Conservation (phyloP, 2,113 vertebrate species). For the Platanista minor region DNA sequence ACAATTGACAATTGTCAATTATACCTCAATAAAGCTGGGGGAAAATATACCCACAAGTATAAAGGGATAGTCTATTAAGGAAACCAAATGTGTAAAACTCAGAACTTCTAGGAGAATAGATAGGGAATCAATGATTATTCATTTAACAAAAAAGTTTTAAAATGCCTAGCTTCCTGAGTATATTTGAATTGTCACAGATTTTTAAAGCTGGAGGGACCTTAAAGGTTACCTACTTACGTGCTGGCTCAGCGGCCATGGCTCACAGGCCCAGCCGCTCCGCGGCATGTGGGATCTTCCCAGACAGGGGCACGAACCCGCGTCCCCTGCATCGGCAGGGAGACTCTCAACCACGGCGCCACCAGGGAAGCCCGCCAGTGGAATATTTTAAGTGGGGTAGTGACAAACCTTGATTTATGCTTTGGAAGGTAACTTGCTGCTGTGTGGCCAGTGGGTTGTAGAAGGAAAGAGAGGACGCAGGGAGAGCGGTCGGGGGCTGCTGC, state of each 20-base stretch:
- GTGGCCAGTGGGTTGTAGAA: not conserved
- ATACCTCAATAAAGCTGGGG: not conserved
- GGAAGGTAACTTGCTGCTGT: not conserved
- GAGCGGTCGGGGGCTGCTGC: fast-evolving
- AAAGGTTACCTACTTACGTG: not conserved
- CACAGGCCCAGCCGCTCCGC: too few relatives aligned
- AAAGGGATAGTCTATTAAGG: not conserved
- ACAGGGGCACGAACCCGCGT: fast-evolving
- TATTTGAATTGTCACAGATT: not conserved
- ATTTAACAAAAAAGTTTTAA: not conserved
- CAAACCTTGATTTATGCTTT: not conserved
- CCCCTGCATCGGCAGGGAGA: too few relatives aligned
- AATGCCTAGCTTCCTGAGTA: not conserved
- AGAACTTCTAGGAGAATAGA: not conserved
- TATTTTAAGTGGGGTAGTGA: not conserved
- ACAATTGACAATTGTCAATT: not conserved
- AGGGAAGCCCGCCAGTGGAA: not conserved
- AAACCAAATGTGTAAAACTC: not conserved
- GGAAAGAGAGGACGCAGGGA: not conserved
- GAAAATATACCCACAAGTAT: not conserved
- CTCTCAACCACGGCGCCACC: too few relatives aligned
- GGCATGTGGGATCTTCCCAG: fast-evolving
- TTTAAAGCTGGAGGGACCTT: not conserved
- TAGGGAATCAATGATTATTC: not conserved
- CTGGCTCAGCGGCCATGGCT: too few relatives aligned